Conservation (phyloP, 2,797 vertebrate genomes). For the Scomberomorus guttatus region DNA sequence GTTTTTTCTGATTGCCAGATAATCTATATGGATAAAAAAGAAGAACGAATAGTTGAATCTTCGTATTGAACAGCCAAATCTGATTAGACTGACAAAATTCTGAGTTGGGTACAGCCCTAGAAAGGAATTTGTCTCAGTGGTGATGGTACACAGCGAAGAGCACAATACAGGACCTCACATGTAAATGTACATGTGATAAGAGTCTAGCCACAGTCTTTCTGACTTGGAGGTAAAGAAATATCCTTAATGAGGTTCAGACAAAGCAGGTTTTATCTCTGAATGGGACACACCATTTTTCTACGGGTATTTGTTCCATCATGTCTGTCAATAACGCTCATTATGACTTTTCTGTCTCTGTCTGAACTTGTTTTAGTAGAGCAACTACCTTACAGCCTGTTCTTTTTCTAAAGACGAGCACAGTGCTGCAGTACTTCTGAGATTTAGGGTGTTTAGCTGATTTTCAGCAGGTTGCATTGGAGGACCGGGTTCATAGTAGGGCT, state of each 20-base stretch:
- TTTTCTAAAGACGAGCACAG: not conserved
- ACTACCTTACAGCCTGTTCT: not conserved
- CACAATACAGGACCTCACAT: not conserved
- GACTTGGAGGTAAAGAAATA: conserved; percentile 1
- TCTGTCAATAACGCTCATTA: conserved; percentile 26
- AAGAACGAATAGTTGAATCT: no score
- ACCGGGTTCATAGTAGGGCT: not conserved
- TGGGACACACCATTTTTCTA: not conserved
- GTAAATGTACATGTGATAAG: not conserved
- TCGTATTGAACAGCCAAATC: no score
- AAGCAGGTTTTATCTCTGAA: conserved; percentile 2
- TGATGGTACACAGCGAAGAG: conserved; percentile 3
- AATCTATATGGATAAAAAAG: no score
- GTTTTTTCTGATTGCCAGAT: no score
- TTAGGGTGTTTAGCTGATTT: conserved; percentile 18
- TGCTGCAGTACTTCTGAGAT: not conserved
- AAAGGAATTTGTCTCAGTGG: conserved; percentile 40
- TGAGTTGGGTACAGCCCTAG: not conserved
- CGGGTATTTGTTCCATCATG: conserved; percentile 41
- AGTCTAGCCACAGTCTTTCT: not conserved
- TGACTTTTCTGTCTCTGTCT: conserved; percentile 28
- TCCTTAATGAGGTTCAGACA: not conserved
- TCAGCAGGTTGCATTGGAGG: not conserved
- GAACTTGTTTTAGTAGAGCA: conserved; percentile 50
- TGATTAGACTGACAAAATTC: no score